Percentiles rank a stretch among this genome's conserved stretches.
These are phyloP conservation scores for Idaea biselata DNA, from an alignment of 2,888 invertebrate genomes.

Conservation along the genomic window DNA sequence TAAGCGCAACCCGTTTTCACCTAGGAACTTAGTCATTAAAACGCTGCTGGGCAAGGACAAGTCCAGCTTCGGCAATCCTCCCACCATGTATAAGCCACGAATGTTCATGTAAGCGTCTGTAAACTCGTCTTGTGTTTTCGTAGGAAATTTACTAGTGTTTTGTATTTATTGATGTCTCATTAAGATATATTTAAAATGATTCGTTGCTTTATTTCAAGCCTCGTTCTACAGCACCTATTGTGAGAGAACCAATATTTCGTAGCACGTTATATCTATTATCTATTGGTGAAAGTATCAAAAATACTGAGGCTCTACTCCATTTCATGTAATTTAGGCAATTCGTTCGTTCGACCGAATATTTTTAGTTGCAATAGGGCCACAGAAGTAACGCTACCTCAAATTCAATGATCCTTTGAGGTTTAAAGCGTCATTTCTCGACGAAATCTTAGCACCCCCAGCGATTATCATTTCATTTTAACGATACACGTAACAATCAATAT, in stretches of 20 bases:
- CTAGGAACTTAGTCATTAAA: constrained; percentile 56
- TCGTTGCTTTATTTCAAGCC: not conserved
- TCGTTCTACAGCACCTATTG: constrained; percentile 5
- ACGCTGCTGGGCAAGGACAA: constrained; percentile 63
- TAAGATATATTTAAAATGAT: not conserved
- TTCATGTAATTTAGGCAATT: no score
- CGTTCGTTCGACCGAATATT: no score
- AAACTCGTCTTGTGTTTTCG: constrained; percentile 27
- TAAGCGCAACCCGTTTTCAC: constrained; percentile 68
- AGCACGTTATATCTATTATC: no score
- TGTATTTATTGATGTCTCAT: constrained; percentile 6
- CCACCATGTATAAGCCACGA: constrained; percentile 44
- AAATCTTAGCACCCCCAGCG: no score
- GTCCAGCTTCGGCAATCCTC: constrained; percentile 54
- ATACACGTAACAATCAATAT: no score
- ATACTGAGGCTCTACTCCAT: no score
- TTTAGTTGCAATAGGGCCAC: no score
- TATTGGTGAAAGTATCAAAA: no score
- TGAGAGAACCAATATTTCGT: not conserved
- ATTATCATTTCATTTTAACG: no score
- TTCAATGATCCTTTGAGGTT: no score
- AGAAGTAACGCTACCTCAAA: no score
- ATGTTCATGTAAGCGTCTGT: constrained; percentile 51
- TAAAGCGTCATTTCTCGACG: no score
- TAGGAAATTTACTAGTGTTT: constrained; percentile 18